Evolutionary conservation across 1,140 invertebrate genomes (phyloP), one percentile per base, ranked within the genome.

Genomic region (Drosophila willistoni): DNA sequence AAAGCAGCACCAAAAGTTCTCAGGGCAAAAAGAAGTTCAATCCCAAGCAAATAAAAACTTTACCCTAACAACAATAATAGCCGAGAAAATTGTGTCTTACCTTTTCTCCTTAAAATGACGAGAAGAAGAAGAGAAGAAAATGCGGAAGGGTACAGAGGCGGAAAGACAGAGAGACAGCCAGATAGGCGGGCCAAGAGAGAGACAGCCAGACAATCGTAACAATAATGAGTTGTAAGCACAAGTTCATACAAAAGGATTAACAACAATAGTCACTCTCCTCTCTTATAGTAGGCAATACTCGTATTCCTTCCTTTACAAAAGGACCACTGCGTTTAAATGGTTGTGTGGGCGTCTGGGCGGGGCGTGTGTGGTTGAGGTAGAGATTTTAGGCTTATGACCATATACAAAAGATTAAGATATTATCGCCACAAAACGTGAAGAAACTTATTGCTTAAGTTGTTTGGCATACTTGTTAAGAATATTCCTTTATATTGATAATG

Each of bases 171-270:
- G 33, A 65, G 41, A 42, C 41, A n/a, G 13, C n/a, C 41, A 42
- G 41, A 47, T 6, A 62, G 61, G 69, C 36, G 39, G 64, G 71
- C 54, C 57, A 66, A 29, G 51, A 42, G 51, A 42, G 51, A 61
- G 44, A 68, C 36, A 56, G 41, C 47, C 55, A 76, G 69, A 77
- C 66, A 68, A 61, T 59, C 83, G 69, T 71, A 76, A 73, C 79
- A 82, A 86, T 86, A 86, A 86, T 86, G 79, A 86, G 83, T 79
- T 86, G 83, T 87, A 87, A 86, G 83, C 83, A 59, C 72, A 82
- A 86, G 76, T 83, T 87, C 74, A 87, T 81, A 87, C 79, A 87
- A 86, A 79, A 86, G 79, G 83, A 79, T 86, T 86, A 86, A 77
- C 76, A 86, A 87, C 83, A 86, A 86, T 86, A 87, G 83, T 70